Percentiles rank a stretch among this genome's conserved stretches.
These are phyloP conservation scores for Brachyopa scutellaris DNA, from an alignment of 2,888 invertebrate genomes.

Conservation along the genomic window DNA sequence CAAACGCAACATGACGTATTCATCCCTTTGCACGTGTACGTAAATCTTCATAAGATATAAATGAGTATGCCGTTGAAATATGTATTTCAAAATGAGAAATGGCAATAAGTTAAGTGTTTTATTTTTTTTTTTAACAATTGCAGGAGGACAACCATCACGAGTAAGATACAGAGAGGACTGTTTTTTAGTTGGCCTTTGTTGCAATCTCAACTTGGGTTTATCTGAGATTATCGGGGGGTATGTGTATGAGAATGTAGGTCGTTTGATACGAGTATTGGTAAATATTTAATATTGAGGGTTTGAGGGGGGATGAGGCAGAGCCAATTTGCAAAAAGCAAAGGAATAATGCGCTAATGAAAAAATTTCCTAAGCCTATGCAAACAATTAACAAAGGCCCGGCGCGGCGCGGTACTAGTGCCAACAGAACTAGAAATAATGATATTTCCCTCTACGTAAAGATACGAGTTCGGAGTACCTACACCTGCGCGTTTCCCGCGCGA, in stretches of 20 bases:
- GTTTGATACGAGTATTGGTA: too few relatives aligned
- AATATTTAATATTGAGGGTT: too few relatives aligned
- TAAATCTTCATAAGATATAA: slow-evolving; percentile 70
- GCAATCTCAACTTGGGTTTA: slow-evolving; percentile 37
- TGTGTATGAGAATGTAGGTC: too few relatives aligned
- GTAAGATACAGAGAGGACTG: slow-evolving; percentile 10
- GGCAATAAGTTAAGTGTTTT: slow-evolving; percentile 53
- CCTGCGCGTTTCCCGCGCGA: slow-evolving; percentile 24
- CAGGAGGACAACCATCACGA: slow-evolving; percentile 30
- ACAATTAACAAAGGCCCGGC: too few relatives aligned
- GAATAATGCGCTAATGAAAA: too few relatives aligned
- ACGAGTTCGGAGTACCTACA: too few relatives aligned
- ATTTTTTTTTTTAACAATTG: slow-evolving; percentile 11
- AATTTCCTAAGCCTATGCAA: too few relatives aligned
- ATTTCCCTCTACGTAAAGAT: not conserved
- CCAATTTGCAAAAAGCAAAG: too few relatives aligned
- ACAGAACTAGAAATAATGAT: too few relatives aligned
- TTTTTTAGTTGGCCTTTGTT: slow-evolving; percentile 32
- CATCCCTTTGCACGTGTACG: not conserved
- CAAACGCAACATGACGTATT: slow-evolving; percentile 24
- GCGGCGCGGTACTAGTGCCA: too few relatives aligned
- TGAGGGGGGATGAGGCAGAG: too few relatives aligned
- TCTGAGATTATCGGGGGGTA: too few relatives aligned
- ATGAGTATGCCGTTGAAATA: slow-evolving; percentile 64
- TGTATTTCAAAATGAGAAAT: slow-evolving; percentile 70